Conservation (phyloP, 2,113 vertebrate species). For the Bungarus multicinctus region DNA sequence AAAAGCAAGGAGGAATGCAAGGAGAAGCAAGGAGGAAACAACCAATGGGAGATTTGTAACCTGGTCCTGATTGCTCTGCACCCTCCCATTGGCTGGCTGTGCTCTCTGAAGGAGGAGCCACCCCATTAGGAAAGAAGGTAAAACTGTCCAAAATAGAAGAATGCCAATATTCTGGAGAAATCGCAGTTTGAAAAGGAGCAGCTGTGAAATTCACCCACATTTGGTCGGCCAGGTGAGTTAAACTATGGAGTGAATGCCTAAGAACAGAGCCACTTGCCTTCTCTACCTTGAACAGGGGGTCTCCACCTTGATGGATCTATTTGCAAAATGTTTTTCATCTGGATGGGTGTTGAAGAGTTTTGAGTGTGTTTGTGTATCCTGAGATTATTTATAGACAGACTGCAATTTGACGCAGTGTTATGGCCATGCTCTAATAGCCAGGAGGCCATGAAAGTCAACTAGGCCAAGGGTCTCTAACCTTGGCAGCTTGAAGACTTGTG, state of each 20-base stretch:
- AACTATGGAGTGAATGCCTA: background rate
- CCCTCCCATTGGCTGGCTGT: background rate
- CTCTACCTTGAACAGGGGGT: background rate
- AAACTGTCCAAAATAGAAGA: background rate
- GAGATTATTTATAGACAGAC: background rate
- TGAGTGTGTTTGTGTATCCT: background rate
- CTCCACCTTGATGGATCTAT: background rate
- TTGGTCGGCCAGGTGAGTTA: background rate
- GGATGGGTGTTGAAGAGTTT: background rate
- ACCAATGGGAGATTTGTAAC: no score
- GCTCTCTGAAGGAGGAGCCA: background rate
- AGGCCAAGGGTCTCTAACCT: no score
- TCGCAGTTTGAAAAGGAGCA: background rate
- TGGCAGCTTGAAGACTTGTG: no score
- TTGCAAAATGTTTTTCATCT: background rate
- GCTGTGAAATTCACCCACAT: background rate
- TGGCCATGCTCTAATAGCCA: background rate
- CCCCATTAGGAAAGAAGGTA: background rate
- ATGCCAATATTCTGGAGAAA: background rate
- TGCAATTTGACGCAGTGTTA: background rate
- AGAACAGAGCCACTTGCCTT: background rate
- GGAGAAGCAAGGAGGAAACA: background rate
- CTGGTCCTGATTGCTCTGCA: background rate
- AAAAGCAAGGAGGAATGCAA: background rate
- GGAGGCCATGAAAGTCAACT: background rate